These are phyloP conservation scores for Meteorus sp. DNA, from an alignment of 1,140 invertebrate species.

Conservation along the genomic window DNA sequence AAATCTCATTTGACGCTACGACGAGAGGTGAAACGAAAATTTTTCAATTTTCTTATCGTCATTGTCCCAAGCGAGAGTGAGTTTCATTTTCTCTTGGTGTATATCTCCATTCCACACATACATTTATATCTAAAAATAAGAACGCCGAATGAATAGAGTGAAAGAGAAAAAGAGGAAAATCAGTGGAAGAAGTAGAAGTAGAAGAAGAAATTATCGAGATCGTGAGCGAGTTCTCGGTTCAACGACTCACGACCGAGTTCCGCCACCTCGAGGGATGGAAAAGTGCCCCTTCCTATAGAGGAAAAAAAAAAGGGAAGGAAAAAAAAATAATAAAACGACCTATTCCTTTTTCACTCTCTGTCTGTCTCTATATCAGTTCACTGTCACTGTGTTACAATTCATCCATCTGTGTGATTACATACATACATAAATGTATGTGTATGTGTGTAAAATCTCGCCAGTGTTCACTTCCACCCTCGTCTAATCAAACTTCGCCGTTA, in stretches of 20 bases:
- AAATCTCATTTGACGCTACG: conserved; percentile 15
- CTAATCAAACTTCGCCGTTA: conserved; percentile 21
- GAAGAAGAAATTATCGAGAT: conserved; percentile 25
- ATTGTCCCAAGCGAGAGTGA: too few relatives aligned
- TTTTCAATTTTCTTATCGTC: conserved; percentile 19
- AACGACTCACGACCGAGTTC: conserved; percentile 27
- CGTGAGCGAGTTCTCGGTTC: conserved; percentile 21
- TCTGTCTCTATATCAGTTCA: not conserved
- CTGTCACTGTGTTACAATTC: not conserved
- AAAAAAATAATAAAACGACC: conserved; percentile 7
- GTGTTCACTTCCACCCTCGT: conserved; percentile 3
- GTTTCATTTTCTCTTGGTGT: not conserved
- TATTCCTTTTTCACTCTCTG: conserved; percentile 1
- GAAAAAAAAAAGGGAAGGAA: too few relatives aligned
- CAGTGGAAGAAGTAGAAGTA: not conserved
- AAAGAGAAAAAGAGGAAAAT: conserved; percentile 1
- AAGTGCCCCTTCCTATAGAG: too few relatives aligned
- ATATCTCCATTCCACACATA: not conserved
- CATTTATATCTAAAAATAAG: not conserved
- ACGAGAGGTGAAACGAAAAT: too few relatives aligned
- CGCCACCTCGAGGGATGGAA: conserved; percentile 11
- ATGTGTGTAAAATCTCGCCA: conserved; percentile 6
- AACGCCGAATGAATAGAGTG: not conserved
- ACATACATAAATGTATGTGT: not conserved
- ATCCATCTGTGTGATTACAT: too few relatives aligned